These are phyloP conservation scores for Tauraco erythrolophus DNA, from an alignment of 2,113 vertebrate genomes.

Conservation along the genomic window DNA sequence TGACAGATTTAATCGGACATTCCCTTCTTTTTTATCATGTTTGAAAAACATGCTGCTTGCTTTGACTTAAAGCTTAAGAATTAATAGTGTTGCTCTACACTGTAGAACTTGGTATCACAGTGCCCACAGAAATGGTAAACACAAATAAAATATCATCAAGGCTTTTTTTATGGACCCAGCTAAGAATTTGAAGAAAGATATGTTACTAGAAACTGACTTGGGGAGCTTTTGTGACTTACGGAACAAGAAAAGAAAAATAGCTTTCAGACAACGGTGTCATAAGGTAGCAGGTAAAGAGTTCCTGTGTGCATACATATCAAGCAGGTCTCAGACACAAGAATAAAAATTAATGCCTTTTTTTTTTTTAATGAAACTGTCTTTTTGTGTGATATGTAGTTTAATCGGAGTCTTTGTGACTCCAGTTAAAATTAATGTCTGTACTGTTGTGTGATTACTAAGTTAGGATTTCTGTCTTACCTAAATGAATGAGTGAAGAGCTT, in stretches of 20 bases:
- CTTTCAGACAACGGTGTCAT: not conserved
- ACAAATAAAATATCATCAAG: not conserved
- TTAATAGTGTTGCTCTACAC: not conserved
- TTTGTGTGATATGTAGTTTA: not conserved
- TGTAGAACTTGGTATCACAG: not conserved
- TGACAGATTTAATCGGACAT: not conserved
- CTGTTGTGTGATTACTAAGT: not conserved
- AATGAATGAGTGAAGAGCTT: not conserved
- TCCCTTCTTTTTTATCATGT: not conserved
- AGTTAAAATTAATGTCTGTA: not conserved
- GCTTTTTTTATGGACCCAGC: not conserved
- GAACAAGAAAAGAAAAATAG: not conserved
- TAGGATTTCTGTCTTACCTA: not conserved
- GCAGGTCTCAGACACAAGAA: not conserved
- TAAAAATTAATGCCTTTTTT: not conserved
- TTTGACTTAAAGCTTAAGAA: not conserved
- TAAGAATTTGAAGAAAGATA: not conserved
- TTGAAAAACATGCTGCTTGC: not conserved
- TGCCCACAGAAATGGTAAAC: not conserved
- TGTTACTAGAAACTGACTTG: not conserved
- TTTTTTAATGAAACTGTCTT: not conserved
- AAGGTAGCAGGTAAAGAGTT: not conserved
- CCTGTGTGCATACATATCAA: not conserved
- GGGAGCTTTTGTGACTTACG: not conserved
- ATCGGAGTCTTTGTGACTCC: not conserved